These are phyloP conservation scores for Eubasilissa regina DNA, from an alignment of 1,140 invertebrate species.

Conservation along the genomic window DNA sequence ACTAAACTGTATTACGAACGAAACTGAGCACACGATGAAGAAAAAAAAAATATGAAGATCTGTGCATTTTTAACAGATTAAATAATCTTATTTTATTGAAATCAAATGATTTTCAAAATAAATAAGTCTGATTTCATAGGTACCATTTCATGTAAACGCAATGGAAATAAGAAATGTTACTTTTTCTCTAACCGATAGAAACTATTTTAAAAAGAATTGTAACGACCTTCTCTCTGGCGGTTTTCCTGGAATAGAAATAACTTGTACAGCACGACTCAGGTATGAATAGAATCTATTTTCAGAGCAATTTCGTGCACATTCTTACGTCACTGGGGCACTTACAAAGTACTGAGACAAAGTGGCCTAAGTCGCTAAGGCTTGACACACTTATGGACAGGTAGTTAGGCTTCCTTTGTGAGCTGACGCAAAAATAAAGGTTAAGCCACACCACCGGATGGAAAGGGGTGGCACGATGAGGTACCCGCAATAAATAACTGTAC, in stretches of 20 bases:
- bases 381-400: slow-evolving; percentile 31
- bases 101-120: no score
- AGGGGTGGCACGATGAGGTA: no score
- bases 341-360: slow-evolving; percentile 30
- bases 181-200: neutral
- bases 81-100: no score
- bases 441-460: no score
- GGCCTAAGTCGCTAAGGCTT: slow-evolving; percentile 22
- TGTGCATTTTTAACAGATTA: no score
- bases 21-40: no score
- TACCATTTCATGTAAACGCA: neutral
- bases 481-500: no score
- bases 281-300: slow-evolving; percentile 20
- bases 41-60: no score
- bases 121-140: neutral
- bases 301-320: slow-evolving; percentile 39
- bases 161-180: neutral
- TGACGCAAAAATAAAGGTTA: no score
- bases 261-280: no score
- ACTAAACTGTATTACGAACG: no score
- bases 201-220: neutral
- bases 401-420: neutral
- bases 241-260: neutral
- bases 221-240: neutral
- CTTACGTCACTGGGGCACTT: slow-evolving; percentile 22